Base-by-base conservation (phyloP, 2,888 invertebrate genomes). In the Dryocosmus kuriphilus region DNA sequence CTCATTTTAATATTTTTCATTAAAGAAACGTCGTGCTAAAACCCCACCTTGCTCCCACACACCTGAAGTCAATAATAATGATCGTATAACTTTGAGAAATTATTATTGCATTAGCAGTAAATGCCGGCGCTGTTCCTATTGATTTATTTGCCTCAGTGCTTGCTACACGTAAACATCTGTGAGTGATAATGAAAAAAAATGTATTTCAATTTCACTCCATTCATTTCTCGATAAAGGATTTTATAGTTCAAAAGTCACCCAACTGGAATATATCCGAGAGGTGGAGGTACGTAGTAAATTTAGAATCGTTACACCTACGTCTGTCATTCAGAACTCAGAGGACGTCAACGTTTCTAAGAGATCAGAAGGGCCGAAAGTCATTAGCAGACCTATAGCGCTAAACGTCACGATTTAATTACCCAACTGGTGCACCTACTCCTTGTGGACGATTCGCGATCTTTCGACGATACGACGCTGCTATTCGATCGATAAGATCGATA, bases 331-430 rank as follows among this genome's bases (percentile, higher is more conserved):
- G 14, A 57, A 51, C 51, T 67, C 67, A 27, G 67, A 27, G 67
- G 16, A 6, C 51, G 51, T 71, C 71, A 51, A n/a, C 46, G 71
- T 71, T 51, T 51, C 27, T 71, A 57, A 24, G 24, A 57, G 71
- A 71, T 71, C 71, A 71, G 30, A 51, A 46, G n/a, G 51, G 46
- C 71, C 71, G 71, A 71, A 71, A 51, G 30, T 46, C 46, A 71
- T 32, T 32, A 57, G 57, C 57, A 63, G 22, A 71, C 46, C 27
- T 67, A 24, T 51, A 67, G 67, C 67, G 63, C 41, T 75, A 46
- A 46, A 75, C 79, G 79, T 82, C 85, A 84, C 84, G 84, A 87
- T 88, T 89, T 89, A 89, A 89, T 89, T 89, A 86, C 84, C 85
- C 77, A 80, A 80, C 81, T 81, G 84, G 60, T 22, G 35, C 51